A percentile compares a stretch with the other conserved stretches of the same genome.
Evolutionary conservation across 53 echinoderm and acorn worm species (phyloP).

Genomic region (Actinopyga echinites): DNA sequence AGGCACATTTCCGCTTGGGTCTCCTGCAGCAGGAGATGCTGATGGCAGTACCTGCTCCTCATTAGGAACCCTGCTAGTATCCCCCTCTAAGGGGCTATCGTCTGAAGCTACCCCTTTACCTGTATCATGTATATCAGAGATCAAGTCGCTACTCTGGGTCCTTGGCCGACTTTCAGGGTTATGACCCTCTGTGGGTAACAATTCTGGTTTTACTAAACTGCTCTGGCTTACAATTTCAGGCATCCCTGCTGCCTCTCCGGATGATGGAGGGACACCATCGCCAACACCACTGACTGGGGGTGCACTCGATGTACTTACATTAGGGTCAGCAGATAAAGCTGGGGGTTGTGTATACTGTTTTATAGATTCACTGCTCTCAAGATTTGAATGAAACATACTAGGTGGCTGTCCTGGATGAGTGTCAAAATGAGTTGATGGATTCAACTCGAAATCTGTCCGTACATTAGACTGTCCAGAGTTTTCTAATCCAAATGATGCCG

Average conservation of each 20-base stretch:
- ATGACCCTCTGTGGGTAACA: slow-evolving; percentile 8
- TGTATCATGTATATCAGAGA: slow-evolving; percentile 31
- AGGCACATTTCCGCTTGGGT: background rate
- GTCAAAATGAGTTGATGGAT: background rate
- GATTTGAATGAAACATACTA: background rate
- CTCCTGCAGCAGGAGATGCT: background rate
- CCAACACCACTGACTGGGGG: background rate
- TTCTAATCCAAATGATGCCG: background rate
- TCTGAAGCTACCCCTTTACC: background rate
- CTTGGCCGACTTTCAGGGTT: background rate
- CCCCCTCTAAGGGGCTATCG: background rate
- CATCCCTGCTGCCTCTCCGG: slow-evolving; percentile 29
- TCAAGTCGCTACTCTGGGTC: slow-evolving; percentile 30
- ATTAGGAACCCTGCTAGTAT: too few species aligned
- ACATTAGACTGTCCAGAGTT: background rate
- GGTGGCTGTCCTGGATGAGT: background rate
- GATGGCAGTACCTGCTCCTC: background rate
- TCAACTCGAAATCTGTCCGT: slow-evolving; percentile 23
- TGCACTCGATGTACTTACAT: too few species aligned
- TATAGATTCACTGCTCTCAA: too few species aligned
- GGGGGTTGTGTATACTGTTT: too few species aligned
- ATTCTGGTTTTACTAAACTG: slow-evolving; percentile 10
- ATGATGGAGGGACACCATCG: background rate
- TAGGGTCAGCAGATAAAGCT: too few species aligned
- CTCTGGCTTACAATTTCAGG: slow-evolving; percentile 34